phyloP scores from a whole-genome alignment of 2,888 invertebrate genomes.

The Rhagophthalmus giganteus region DNA sequence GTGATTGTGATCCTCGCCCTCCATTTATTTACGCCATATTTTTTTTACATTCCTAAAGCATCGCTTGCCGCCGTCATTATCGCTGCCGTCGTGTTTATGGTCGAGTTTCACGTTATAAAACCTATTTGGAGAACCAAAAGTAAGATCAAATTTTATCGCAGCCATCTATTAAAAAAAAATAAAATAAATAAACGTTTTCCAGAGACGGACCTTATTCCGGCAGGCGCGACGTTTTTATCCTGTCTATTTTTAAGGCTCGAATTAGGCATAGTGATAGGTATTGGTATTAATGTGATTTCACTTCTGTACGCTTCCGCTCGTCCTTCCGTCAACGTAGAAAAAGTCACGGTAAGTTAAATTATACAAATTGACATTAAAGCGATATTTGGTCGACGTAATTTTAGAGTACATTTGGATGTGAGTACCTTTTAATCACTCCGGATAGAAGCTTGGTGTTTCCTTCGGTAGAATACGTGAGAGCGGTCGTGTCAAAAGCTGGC shows the following conservation, averaged over 20 bases:
- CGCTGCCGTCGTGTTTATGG: slow-evolving; percentile 71
- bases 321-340: slow-evolving; percentile 63
- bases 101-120: slow-evolving; percentile 64
- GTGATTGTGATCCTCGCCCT: slow-evolving; percentile 58
- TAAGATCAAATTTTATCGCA: slow-evolving; percentile 53
- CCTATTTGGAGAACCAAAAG: slow-evolving; percentile 70
- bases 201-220: slow-evolving; percentile 71
- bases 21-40: slow-evolving; percentile 68
- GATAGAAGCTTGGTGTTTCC: slow-evolving; percentile 67
- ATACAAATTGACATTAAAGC: background rate
- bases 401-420: slow-evolving; percentile 59
- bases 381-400: no score
- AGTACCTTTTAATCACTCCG: slow-evolving; percentile 63
- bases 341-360: slow-evolving; percentile 57
- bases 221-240: slow-evolving; percentile 65
- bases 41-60: slow-evolving; percentile 66
- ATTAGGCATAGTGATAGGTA: slow-evolving; percentile 68
- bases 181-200: slow-evolving; percentile 22
- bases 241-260: slow-evolving; percentile 68
- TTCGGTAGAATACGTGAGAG: slow-evolving; percentile 66
- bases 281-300: slow-evolving; percentile 64
- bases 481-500: slow-evolving; percentile 73
- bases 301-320: slow-evolving; percentile 66
- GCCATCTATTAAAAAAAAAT: background rate
- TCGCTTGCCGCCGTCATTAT: slow-evolving; percentile 72